Evolutionary conservation across 2,113 vertebrate species (phyloP), one percentile per base, ranked within the genome.

Genomic region (Sinocyclocheilus grahami): DNA sequence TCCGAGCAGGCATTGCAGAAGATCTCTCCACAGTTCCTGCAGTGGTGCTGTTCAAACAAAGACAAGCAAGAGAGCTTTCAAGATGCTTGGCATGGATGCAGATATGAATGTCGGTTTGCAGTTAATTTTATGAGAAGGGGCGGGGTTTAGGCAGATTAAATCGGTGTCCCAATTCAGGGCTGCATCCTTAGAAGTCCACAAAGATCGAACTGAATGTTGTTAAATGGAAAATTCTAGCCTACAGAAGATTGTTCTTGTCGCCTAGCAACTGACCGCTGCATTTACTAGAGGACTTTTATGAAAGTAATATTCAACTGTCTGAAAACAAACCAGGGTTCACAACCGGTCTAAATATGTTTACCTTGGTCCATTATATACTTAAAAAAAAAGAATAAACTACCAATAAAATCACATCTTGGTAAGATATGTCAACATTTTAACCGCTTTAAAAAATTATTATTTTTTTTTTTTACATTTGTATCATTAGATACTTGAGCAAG

Each of bases 1-100:
- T 99, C 97, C 0, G 98, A 99, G 89, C 98, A 99, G 88, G 97
- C 94, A 20, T 98, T 99, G 85, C 98, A 99, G 95, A 99, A 99
- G 91, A 99, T 99, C 94, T 99, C 98, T 1, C 98, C 97, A 85
- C 98, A 99, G 92, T 99, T 99, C 89, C 98, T 96, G 90, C 98
- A 99, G 83, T 99, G 98, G 89, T 99, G 98, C 98, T 99, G 90
- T 84, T 90, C 4, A 86, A 77, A 88, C 4, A 78, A 48, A 55
- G 30, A 22, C n/a, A 80, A 39, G 16, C n/a, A 48, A 76, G 22
- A 33, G 39, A 12, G 22, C 42, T 42, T 30, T 78, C 48, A 60
- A 9, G 3, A 67, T 27, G 12, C 0, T 14, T 27, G n/a, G 24
- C 58, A 30, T 7, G 27, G 27, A 16, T 13, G 27, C 63, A 30